Evolutionary conservation across 2,888 invertebrate species (phyloP).

Genomic region (Temnothorax rugatulus): DNA sequence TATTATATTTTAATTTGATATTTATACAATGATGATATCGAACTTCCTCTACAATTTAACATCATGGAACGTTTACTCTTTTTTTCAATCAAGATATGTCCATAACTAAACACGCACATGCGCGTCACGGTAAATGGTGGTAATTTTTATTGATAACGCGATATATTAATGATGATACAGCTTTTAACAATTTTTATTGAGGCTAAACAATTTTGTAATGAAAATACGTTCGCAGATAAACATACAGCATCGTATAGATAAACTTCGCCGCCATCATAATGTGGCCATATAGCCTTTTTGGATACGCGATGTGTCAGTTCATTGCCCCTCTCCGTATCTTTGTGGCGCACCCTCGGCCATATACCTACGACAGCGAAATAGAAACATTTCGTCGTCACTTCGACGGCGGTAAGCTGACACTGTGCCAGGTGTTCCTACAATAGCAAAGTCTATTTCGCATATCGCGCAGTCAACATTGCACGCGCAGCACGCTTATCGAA

Average conservation of each 20-base stretch:
- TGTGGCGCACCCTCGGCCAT: slow-evolving; percentile 63
- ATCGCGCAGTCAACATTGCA: slow-evolving; percentile 51
- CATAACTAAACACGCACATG: neutral
- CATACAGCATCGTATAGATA: neutral
- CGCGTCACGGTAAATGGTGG: neutral
- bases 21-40: neutral
- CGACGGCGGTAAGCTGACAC: slow-evolving; percentile 72
- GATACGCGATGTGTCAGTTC: slow-evolving; percentile 43
- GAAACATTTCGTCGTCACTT: slow-evolving; percentile 74
- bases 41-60: slow-evolving; percentile 2
- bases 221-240: neutral
- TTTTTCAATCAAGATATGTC: neutral
- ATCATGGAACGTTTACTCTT: neutral
- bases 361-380: slow-evolving; percentile 52
- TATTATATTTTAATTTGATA: slow-evolving; percentile 11
- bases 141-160: neutral
- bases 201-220: neutral
- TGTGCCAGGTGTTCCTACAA: slow-evolving; percentile 76
- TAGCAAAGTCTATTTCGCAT: slow-evolving; percentile 59
- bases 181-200: neutral
- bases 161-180: neutral
- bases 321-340: slow-evolving; percentile 9
- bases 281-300: slow-evolving; percentile 12
- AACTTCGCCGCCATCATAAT: slow-evolving; percentile 3
- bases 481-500: slow-evolving; percentile 29